Base-by-base conservation (phyloP, 2,888 invertebrate genomes). In the Amphipoea oculea region DNA sequence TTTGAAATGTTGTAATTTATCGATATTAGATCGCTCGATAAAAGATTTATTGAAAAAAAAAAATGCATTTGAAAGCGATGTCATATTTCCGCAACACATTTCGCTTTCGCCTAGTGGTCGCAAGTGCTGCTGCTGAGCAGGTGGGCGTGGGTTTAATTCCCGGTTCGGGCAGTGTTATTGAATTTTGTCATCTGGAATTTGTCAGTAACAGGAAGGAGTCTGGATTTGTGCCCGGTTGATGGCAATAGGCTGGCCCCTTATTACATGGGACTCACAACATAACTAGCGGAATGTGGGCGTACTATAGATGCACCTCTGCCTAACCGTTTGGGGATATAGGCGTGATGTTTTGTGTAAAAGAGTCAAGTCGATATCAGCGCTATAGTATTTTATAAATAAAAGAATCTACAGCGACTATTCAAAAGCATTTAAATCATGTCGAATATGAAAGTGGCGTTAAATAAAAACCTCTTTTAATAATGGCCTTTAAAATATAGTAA, bases 401-500 rank as follows among this genome's bases (percentile, higher is more conserved):
- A 29, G 0, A 36, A 54, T 20, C 9, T 6, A 51, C 17, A 23
- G 14, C 23, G 42, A 48, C 36, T 81, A 36, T 42, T 63, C 42
- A 51, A 12, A 36, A 73, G 73, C 63, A 73, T 81, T 81, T 65
- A 65, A 78, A 68, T 45, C n/a, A 65, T 63, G 48, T 60, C 74
- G 40, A 83, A 40, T 57, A 68, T 29, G 1, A 20, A 51, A 36
- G 1, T n/a, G 63, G 23, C 63, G 60, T 65, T 66, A 12, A 83
- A 72, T 66, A 68, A 17, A 76, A 74, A 72, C 36, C 23, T 71
- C 12, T 48, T 42, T 74, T 66, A 62, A 74, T 73, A 87, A 81
- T 73, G 81, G 88, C 89, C 82, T 79, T 78, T 81, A 65, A 77
- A 76, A 81, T 75, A 54, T 71, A 36, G 69, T 70, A 69, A 74